A percentile compares a stretch with the other conserved stretches of the same genome.
Evolutionary conservation across 2,888 invertebrate species (phyloP).

Genomic region (Lamellibrachia columna): DNA sequence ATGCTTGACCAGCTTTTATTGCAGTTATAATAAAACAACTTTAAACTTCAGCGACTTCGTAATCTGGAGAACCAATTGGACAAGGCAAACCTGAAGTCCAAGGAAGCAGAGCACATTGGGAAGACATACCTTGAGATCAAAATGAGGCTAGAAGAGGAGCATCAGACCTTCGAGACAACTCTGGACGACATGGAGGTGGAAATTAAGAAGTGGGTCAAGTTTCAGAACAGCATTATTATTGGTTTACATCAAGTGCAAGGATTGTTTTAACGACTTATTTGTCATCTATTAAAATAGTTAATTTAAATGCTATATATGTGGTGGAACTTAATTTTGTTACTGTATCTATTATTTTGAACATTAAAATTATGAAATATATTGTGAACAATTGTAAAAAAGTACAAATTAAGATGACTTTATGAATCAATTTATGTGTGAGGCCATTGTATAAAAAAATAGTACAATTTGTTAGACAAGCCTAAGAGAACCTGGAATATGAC

Average conservation of each 20-base stretch:
- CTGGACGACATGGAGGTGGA: slow-evolving; percentile 62
- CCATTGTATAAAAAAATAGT: too few species aligned
- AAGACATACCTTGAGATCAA: slow-evolving; percentile 65
- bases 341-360: too few species aligned
- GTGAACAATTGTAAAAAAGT: too few species aligned
- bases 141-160: slow-evolving; percentile 60
- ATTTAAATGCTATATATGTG: too few species aligned
- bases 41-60: slow-evolving; percentile 53
- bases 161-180: slow-evolving; percentile 59
- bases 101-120: slow-evolving; percentile 64
- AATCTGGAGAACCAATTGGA: slow-evolving; percentile 58
- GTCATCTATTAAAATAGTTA: too few species aligned
- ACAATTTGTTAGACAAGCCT: too few species aligned
- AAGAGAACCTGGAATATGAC: too few species aligned
- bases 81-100: slow-evolving; percentile 61
- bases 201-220: slow-evolving; percentile 48
- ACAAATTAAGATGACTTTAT: too few species aligned
- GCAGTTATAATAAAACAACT: not conserved
- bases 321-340: too few species aligned
- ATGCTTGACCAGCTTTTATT: not conserved
- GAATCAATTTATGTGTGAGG: too few species aligned
- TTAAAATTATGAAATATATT: too few species aligned
- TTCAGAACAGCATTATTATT: not conserved
- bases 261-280: not conserved
- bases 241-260: not conserved